Percentiles rank a stretch among this genome's conserved stretches.
These are phyloP conservation scores for Hypercompe scribonia DNA, from an alignment of 2,888 invertebrate genomes.

Conservation along the genomic window DNA sequence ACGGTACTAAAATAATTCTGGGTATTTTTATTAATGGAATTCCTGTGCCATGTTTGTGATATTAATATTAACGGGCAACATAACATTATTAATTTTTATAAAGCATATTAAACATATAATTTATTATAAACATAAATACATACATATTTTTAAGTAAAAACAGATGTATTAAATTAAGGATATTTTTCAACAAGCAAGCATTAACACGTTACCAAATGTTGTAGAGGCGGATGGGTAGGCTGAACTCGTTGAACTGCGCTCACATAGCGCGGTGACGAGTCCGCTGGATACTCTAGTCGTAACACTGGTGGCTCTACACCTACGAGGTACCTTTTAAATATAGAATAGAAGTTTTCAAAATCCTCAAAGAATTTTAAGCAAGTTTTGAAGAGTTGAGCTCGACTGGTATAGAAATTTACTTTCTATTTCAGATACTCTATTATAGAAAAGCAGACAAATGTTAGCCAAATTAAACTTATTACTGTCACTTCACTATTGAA, in stretches of 20 bases:
- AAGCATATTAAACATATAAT: too few relatives aligned
- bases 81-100: not conserved
- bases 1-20: not conserved
- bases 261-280: conserved; percentile 89
- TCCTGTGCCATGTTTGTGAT: not conserved
- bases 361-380: too few relatives aligned
- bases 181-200: not conserved
- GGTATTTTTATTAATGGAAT: not conserved
- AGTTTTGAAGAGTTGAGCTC: too few relatives aligned
- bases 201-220: conserved; percentile 65
- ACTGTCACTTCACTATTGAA: too few relatives aligned
- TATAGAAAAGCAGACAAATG: too few relatives aligned
- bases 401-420: too few relatives aligned
- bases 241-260: conserved; percentile 89
- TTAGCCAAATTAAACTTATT: too few relatives aligned
- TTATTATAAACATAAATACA: too few relatives aligned
- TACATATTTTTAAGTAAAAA: too few relatives aligned
- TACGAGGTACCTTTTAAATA: conserved; percentile 90
- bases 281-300: conserved; percentile 89
- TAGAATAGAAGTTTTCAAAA: not conserved
- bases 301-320: conserved; percentile 95
- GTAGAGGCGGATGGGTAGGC: conserved; percentile 80
- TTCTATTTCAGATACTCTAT: too few relatives aligned
- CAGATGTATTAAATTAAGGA: not conserved
- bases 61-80: not conserved